Base-by-base conservation (phyloP, 2,797 vertebrate genomes). In the Liasis olivaceus region DNA sequence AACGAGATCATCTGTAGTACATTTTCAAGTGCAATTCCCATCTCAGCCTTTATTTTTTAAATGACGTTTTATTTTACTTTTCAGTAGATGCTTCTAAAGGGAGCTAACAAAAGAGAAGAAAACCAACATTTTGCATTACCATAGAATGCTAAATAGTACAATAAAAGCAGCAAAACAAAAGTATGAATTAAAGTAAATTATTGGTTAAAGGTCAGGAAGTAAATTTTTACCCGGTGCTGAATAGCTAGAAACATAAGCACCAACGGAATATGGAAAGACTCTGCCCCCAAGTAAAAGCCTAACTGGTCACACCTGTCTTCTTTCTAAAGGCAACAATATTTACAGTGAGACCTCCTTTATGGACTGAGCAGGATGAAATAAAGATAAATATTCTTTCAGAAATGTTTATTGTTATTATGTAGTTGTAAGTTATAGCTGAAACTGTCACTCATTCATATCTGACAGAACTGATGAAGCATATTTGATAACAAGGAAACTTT, bases 401-500 rank as follows among this genome's bases (percentile, higher is more conserved):
- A 56, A 56, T 24, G 0, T 60, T 8, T 51, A 5, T 54, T 63
- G 22, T 20, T 60, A 5, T 60, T 36, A 60, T 60, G n/a, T 59
- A 87, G 59, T 51, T 87, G 56, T 59, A 31, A 59, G 5, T 66
- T 91, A 87, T 0, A 2, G 22, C 4, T 58, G 1, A 59, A 88
- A 89, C 62, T 94, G 69, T 88, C 86, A 90, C 58, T 15, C 47
- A 7, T 24, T 85, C 89, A n/a, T 93, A 24, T 58, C 91, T 56
- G 0, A 1, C 72, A 58, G 20, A 51, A 88, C 93, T 92, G 31
- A 0, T 2, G 90, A 89, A 91, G 89, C 90, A 91, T 81, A 81
- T 92, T 66, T 95, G 28, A 93, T 22, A 91, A 88, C 93, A 89
- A 6, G 22, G 89, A 91, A 93, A 42, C 72, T 31, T 85, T 26